phyloP scores from a whole-genome alignment of 2,888 invertebrate genomes.

The Idaea dimidiata region DNA sequence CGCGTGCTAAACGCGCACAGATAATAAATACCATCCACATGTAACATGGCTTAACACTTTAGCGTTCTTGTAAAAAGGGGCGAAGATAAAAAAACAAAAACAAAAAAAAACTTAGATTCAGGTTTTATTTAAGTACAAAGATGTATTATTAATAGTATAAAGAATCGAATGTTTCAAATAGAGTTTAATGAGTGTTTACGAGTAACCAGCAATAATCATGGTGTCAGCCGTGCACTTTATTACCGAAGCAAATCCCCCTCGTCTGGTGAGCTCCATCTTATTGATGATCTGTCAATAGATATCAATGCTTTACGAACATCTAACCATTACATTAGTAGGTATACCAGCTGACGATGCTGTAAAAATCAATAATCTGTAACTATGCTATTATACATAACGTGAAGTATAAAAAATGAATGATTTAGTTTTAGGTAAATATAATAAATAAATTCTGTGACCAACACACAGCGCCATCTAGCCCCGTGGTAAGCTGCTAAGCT shows the following conservation, averaged over 20 bases:
- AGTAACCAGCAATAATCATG: slow-evolving; percentile 54
- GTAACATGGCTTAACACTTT: slow-evolving; percentile 16
- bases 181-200: slow-evolving; percentile 55
- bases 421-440: too few relatives aligned
- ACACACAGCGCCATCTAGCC: too few relatives aligned
- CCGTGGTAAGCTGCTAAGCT: too few relatives aligned
- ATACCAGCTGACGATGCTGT: neutral
- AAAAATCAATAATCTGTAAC: neutral
- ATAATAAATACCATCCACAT: slow-evolving; percentile 5
- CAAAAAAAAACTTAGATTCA: neutral
- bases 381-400: too few relatives aligned
- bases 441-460: too few relatives aligned
- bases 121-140: neutral
- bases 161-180: slow-evolving; percentile 37
- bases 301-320: slow-evolving; percentile 21
- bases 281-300: slow-evolving; percentile 54
- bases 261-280: slow-evolving; percentile 33
- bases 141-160: slow-evolving; percentile 9
- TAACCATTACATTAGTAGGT: neutral
- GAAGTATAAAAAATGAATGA: too few relatives aligned
- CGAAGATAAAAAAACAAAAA: slow-evolving; percentile 6
- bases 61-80: slow-evolving; percentile 13
- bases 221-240: slow-evolving; percentile 76
- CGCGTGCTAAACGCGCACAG: slow-evolving; percentile 19
- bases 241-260: slow-evolving; percentile 62